Base-by-base conservation (phyloP, 1,140 invertebrate genomes). In the Ceratina australensis region DNA sequence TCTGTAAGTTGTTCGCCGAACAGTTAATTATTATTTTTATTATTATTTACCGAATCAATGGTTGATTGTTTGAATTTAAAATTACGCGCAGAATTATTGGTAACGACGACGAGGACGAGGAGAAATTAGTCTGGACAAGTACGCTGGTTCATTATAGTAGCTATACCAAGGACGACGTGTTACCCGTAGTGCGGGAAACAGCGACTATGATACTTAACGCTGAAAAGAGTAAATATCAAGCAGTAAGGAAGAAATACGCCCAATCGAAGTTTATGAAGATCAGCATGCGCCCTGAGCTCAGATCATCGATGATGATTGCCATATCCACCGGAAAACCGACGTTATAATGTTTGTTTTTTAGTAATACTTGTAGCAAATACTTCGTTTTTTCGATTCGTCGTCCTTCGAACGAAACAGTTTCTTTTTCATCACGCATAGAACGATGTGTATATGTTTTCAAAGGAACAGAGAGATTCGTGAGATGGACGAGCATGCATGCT, bases 121-220 rank as follows among this genome's bases (percentile, higher is more conserved):
- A 88, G 24, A 87, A 91, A 47, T 49, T 81, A 33, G 90, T 92
- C 54, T 95, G 95, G 95, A 95, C 94, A 3, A 90, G 92, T 3
- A 95, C 95, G 22, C 82, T 95, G 42, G 84, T 87, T n/a, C 93
- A 93, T 80, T 95, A 95, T 79, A 95, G 94, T 13, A 93, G 93
- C 0, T 95, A 95, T 72, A 89, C 86, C 0, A 90, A 93, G 12
- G 87, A 93, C 13, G 91, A 95, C 50, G 90, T 95, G 67, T 79
- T 93, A 13, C 94, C 94, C 2, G 93, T 95, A 52, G 93, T 95
- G 12, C 91, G 89, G 24, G 93, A 94, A 83, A 92, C 95, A 50
- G 94, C 95, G 0, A 89, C 87, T 22, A 91, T 95, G 67, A 93
- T 95, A 16, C 82, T 92, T 0, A 93, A 93, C 77, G 93, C 93